Percentiles rank a stretch among this genome's conserved stretches.
Evolutionary conservation across 2,113 vertebrate genomes (phyloP).

Genomic region (Cephalopterus ornatus): DNA sequence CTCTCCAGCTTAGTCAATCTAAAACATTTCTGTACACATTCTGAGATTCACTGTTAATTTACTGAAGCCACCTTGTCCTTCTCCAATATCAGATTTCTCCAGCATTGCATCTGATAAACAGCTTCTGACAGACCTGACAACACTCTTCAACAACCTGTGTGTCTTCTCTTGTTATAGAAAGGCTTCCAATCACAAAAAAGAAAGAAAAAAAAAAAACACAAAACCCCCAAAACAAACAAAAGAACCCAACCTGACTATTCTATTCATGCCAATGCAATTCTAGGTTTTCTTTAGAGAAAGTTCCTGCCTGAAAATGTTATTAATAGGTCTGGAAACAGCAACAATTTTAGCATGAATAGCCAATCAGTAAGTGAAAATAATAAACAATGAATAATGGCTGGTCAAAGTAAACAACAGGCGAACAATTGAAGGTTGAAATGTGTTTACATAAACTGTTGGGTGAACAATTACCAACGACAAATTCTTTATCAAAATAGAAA

Average conservation of each 20-base stretch:
- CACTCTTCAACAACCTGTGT: neutral
- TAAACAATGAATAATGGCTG: neutral
- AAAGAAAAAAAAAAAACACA: no score
- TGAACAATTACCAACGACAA: slow-evolving; percentile 11
- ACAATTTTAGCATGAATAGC: neutral
- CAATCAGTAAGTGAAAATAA: neutral
- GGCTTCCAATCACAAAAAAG: neutral
- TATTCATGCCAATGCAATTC: neutral
- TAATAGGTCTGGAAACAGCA: neutral
- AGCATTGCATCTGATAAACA: neutral
- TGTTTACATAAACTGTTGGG: neutral
- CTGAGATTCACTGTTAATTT: neutral
- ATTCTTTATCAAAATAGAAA: slow-evolving; percentile 12
- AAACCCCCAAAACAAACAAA: no score
- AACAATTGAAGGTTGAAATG: neutral
- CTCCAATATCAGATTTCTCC: neutral
- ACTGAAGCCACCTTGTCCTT: neutral
- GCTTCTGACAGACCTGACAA: neutral
- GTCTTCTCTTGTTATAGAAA: neutral
- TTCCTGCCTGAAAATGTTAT: neutral
- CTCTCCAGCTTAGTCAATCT: neutral
- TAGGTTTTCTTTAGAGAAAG: neutral
- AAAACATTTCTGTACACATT: neutral
- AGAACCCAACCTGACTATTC: neutral
- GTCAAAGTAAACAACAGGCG: neutral